Evolutionary conservation across 2,113 vertebrate genomes (phyloP).

Genomic region (Rhynchomys soricoides): DNA sequence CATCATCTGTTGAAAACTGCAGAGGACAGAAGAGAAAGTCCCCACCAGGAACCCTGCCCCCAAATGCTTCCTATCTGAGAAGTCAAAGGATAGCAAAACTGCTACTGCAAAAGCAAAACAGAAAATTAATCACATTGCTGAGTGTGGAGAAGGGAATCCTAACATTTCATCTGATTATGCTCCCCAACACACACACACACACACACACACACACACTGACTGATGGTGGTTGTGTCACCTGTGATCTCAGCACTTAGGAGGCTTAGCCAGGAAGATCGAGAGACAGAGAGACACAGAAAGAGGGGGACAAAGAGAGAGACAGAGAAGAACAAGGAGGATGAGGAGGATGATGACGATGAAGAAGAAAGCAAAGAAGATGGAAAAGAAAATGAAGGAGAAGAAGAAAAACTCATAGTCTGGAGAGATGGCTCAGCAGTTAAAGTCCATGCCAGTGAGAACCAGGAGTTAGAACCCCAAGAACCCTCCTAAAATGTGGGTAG

Average conservation of each 20-base stretch:
- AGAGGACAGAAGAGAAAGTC: background rate
- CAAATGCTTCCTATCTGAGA: background rate
- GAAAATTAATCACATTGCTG: background rate
- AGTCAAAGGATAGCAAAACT: background rate
- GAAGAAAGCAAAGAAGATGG: no score
- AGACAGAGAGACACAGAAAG: background rate
- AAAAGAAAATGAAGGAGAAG: no score
- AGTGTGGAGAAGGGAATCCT: background rate
- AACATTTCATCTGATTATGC: background rate
- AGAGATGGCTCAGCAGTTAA: background rate
- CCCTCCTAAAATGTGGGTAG: background rate
- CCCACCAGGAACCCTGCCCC: background rate
- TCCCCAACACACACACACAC: background rate
- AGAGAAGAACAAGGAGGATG: background rate
- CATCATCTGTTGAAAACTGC: background rate
- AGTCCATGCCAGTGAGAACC: background rate
- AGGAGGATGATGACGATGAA: no score
- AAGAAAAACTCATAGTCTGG: no score
- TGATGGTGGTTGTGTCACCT: background rate
- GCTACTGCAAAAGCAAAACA: background rate
- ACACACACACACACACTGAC: background rate
- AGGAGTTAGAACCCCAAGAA: background rate
- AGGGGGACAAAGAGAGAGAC: background rate
- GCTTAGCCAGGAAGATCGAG: background rate
- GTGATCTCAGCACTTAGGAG: background rate